Evolutionary conservation across 2,113 vertebrate genomes (phyloP).

Genomic region (Dipodomys stephensi): DNA sequence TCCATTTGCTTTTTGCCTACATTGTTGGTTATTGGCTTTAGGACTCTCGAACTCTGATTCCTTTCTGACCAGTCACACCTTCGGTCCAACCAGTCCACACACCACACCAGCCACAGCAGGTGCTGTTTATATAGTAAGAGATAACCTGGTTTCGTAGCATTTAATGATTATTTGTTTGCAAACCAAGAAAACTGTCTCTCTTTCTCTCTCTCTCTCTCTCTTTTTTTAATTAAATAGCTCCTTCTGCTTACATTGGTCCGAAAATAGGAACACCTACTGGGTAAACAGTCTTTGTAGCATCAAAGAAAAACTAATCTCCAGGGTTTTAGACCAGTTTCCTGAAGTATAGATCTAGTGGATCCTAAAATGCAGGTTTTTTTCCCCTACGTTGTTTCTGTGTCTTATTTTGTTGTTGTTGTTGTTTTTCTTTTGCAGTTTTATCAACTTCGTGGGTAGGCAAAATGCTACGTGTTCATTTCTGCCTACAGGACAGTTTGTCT

Average conservation of each 20-base stretch:
- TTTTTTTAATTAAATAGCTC: not conserved
- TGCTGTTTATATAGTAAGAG: not conserved
- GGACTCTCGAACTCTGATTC: not conserved
- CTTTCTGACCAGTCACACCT: not conserved
- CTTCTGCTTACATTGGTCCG: not conserved
- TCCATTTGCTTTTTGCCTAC: not conserved
- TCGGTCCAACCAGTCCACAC: too few species aligned
- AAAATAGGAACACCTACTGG: not conserved
- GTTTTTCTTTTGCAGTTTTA: too few species aligned
- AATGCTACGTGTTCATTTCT: too few species aligned
- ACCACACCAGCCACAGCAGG: not conserved
- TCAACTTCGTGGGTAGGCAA: too few species aligned
- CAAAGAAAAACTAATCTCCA: constrained; percentile 49
- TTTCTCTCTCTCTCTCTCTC: too few species aligned
- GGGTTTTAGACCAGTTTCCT: not conserved
- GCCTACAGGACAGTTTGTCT: not conserved
- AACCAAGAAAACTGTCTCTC: not conserved
- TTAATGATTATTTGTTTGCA: not conserved
- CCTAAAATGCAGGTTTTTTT: constrained; percentile 6
- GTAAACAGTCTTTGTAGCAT: not conserved
- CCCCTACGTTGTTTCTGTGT: not conserved
- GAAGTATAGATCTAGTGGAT: not conserved
- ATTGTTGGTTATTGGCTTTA: not conserved
- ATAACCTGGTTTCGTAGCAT: not conserved
- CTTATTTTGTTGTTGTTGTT: not conserved